phyloP scores from a whole-genome alignment of 1,140 invertebrate species.

The Acyrthosiphon pisum region DNA sequence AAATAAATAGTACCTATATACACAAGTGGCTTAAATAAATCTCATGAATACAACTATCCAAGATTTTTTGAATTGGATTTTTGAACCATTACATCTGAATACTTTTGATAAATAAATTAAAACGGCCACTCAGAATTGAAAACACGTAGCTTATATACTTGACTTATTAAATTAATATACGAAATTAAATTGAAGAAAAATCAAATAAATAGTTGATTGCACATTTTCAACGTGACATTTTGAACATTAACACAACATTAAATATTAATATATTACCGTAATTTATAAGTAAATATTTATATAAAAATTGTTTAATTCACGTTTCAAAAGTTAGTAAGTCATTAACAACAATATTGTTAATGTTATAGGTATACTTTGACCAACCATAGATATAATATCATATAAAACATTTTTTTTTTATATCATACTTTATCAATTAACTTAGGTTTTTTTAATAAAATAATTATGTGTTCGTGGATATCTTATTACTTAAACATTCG shows the following conservation, averaged over 20 bases:
- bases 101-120: not conserved
- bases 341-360: not conserved
- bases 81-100: not conserved
- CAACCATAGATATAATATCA: not conserved
- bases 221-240: not conserved
- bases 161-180: not conserved
- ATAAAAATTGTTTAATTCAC: not conserved
- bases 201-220: not conserved
- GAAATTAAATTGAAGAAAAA: not conserved
- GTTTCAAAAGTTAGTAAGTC: not conserved
- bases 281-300: not conserved
- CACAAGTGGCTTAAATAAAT: not conserved
- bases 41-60: not conserved
- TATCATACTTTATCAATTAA: not conserved
- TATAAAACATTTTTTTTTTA: not conserved
- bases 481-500: not conserved
- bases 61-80: not conserved
- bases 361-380: not conserved
- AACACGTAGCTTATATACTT: not conserved
- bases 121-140: not conserved
- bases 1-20: constrained; percentile 12
- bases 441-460: not conserved
- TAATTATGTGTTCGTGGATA: not conserved
- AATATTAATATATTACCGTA: not conserved
- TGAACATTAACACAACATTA: not conserved